Evolutionary conservation across 2,797 vertebrate genomes (phyloP), one percentile per base, ranked within the genome.

Genomic region (Microhierax caerulescens): DNA sequence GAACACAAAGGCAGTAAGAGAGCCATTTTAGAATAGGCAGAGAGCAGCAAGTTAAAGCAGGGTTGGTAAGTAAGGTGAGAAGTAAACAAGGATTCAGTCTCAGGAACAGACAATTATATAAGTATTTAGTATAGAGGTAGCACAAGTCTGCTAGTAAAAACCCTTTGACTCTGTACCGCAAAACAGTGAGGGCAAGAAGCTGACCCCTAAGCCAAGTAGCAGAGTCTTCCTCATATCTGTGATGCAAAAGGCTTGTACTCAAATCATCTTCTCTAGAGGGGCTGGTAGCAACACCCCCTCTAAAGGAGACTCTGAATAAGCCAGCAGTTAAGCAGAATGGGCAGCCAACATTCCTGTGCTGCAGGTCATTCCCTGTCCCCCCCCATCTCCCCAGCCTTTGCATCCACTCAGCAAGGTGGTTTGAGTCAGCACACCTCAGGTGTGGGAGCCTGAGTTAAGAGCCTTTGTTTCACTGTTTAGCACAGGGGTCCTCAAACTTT

Each of bases 41-140:
- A 75, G 51, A 91, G 39, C 51, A 91, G 34, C 86, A 96, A 93
- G 43, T 87, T 92, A 93, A 94, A 95, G 77, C 77, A 94, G 56
- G 15, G 39, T 34, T 30, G 10, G 25, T 47, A 57, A 77, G 24
- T 24, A 37, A 92, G 39, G 74, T 14, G 51, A 82, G 65, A 91
- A 86, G 51, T 60, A 80, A 87, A 79, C 32, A 68, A 53, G 20
- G 24, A 76, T 74, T 93, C 43, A 50, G 34, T 77, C 76, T 90
- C 69, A 32, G 77, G 56, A 84, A 57, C 45, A 84, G 30, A 72
- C 13, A 65, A 39, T 39, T 39, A 39, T 39, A 39, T 39, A 39
- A 39, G 39, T 39, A 39, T 39, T 11, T 59, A 43, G 39, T 41
- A 41, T 87, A 64, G 59, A 81, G 85, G 63, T 30, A 82, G 63